Conservation (phyloP, 2,888 invertebrate genomes). For the Seira musarum region DNA sequence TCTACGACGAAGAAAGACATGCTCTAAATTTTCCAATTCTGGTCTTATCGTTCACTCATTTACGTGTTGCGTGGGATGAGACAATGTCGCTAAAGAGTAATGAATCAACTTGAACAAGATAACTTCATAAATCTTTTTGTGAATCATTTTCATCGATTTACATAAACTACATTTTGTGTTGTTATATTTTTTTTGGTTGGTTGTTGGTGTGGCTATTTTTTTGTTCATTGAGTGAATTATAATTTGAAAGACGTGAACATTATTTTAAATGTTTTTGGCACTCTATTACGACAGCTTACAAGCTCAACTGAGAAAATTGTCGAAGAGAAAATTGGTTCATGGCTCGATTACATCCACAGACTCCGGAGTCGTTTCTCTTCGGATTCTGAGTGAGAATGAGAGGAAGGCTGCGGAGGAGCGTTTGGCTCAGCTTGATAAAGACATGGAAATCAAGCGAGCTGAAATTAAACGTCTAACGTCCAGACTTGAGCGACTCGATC, state of each 20-base stretch:
- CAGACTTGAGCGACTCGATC: slow-evolving; percentile 86
- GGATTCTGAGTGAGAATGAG: slow-evolving; percentile 75
- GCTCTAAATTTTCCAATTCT: no score
- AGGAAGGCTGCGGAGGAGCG: slow-evolving; percentile 78
- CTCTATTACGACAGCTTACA: slow-evolving; percentile 74
- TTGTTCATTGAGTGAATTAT: not conserved
- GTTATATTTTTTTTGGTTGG: no score
- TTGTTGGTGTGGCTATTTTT: no score
- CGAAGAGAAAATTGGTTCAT: slow-evolving; percentile 69
- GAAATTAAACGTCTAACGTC: slow-evolving; percentile 87
- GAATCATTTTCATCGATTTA: no score
- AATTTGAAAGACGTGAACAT: not conserved
- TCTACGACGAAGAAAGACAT: no score
- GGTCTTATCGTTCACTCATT: no score
- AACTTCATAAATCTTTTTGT: no score
- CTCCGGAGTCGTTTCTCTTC: slow-evolving; percentile 68
- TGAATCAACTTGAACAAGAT: no score
- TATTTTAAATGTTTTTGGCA: slow-evolving; percentile 60
- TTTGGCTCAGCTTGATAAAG: slow-evolving; percentile 77
- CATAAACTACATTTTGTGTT: no score
- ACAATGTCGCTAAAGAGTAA: no score
- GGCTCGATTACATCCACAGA: slow-evolving; percentile 69
- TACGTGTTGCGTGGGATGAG: no score
- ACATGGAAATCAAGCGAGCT: slow-evolving; percentile 84
- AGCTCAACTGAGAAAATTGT: slow-evolving; percentile 68